Base-by-base conservation (phyloP, 2,113 vertebrate species). In the Sylvietta virens region DNA sequence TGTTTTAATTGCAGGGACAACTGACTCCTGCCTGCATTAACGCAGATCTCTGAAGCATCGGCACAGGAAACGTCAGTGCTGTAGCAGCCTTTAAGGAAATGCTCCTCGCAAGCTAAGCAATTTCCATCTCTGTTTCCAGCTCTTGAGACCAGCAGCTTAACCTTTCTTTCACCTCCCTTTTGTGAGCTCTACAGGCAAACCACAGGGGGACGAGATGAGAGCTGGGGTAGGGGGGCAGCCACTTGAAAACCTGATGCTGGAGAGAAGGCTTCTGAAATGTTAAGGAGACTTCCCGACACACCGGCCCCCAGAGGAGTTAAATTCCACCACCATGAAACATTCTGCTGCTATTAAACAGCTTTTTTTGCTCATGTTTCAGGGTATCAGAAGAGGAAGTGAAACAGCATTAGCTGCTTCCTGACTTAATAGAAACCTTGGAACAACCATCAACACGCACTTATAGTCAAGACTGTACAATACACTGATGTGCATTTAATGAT, bases 81-180 rank as follows among this genome's bases (percentile, higher is more conserved):
- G 10, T n/a, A 84, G 81, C 39, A 66, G 77, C 77, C 86, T 81
- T 86, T 50, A 91, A 81, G 86, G 67, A 86, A 92, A 67, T 0
- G 3, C 53, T 94, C 40, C 77, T 95, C 77, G 5, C 40, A 72
- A 28, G 69, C 50, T 48, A 81, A 70, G 89, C 76, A 74, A 82
- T 92, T 91, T 94, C 76, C 86, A 90, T 58, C 97, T 96, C 92
- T 96, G 77, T 96, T 97, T 96, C 93, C 88, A 96, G 96, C 95
- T 97, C 96, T 95, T 58, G 69, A 95, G 95, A 97, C 86, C 90
- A 80, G 76, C 67, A 94, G 82, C 92, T 96, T 94, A 96, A 93
- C 92, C 94, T 94, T 48, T n/a, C 39, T 48, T 85, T 95, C 88
- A 93, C 93, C 85, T 96, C 88, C 72, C 80, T 83, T 96, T 86